phyloP scores from a whole-genome alignment of 1,140 invertebrate genomes.

The Drosophila miranda region DNA sequence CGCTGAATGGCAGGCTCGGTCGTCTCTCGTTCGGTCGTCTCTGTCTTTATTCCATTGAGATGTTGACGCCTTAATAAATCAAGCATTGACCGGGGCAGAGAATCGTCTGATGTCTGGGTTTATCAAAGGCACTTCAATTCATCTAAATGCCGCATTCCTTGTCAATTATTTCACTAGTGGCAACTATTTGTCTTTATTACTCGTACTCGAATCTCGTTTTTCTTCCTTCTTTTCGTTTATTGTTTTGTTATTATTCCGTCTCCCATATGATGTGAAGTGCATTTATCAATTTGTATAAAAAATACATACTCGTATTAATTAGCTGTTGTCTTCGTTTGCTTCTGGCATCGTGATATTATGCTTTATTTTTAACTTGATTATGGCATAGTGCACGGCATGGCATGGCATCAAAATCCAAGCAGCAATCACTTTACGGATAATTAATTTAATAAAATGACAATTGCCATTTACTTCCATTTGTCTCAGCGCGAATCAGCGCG shows the following conservation, averaged over 20 bases:
- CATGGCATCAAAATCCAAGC: slow-evolving; percentile 8
- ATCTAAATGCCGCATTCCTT: slow-evolving; percentile 68
- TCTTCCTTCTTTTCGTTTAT: slow-evolving; percentile 26
- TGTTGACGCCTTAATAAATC: slow-evolving; percentile 65
- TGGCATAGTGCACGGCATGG: slow-evolving; percentile 31
- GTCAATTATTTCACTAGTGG: slow-evolving; percentile 51
- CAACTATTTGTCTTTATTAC: slow-evolving; percentile 27
- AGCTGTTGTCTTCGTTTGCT: slow-evolving; percentile 1
- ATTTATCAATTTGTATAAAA: slow-evolving; percentile 54
- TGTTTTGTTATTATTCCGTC: slow-evolving; percentile 49
- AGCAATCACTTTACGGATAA: slow-evolving; percentile 44
- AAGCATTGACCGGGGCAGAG: slow-evolving; percentile 55
- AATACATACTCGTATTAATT: slow-evolving; percentile 17
- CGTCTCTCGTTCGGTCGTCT: not conserved
- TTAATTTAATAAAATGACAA: slow-evolving; percentile 42
- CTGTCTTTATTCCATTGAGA: slow-evolving; percentile 36
- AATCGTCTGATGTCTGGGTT: slow-evolving; percentile 41
- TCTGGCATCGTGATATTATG: slow-evolving; percentile 57
- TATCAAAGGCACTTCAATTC: slow-evolving; percentile 74
- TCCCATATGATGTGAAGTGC: slow-evolving; percentile 36
- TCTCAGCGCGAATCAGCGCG: slow-evolving; percentile 5
- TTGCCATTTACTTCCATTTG: not conserved
- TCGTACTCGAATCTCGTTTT: not conserved
- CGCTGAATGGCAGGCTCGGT: slow-evolving; percentile 6
- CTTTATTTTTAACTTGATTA: slow-evolving; percentile 71